Evolutionary conservation across 2,888 invertebrate species (phyloP), one percentile per base, ranked within the genome.

Genomic region (Drosophila helvetica): DNA sequence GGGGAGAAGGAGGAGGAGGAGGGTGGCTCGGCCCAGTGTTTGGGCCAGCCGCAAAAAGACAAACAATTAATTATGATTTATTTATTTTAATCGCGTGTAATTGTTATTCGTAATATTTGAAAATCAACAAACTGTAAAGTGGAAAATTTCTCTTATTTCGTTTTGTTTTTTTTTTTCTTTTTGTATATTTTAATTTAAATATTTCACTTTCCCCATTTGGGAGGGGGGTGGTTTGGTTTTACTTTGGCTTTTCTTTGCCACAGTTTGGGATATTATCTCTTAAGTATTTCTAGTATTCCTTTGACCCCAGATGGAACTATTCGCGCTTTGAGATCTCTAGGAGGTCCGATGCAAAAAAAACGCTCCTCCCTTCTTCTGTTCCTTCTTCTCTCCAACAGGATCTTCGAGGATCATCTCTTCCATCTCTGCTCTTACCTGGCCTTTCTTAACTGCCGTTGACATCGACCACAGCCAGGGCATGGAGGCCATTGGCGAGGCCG

Each of bases 371-470:
- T 12, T 4, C 12, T 33, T 1, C 48, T 25, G 22, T 22, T 19
- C 3, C 8, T 48, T 12, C 4, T 22, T 4, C 22, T 48, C 48
- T 8, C 4, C n/a, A n/a, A 22, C 48, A 22, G 48, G 27, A 27
- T 27, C 27, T 27, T 27, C 8, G 17, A 9, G 22, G n/a, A 48
- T 19, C 27, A 18, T 57, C 19, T 38, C 38, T 30, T 22, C 1
- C 42, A 10, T 15, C 45, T n/a, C 27, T 17, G 33, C 4, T n/a
- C 45, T 25, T 38, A 47, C 61, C 54, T 47, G 45, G 27, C 47
- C 48, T 45, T 53, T 68, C 74, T 90, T 90, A 90, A 90, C 90
- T 90, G 68, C 90, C 90, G 66, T 91, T 90, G 30, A 90, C 90
- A 61, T 90, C 84, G 12, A 90, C 80, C n/a, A 77, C 75, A 6